Evolutionary conservation across 2,797 vertebrate genomes (phyloP).

Genomic region (Lerista edwardsae): DNA sequence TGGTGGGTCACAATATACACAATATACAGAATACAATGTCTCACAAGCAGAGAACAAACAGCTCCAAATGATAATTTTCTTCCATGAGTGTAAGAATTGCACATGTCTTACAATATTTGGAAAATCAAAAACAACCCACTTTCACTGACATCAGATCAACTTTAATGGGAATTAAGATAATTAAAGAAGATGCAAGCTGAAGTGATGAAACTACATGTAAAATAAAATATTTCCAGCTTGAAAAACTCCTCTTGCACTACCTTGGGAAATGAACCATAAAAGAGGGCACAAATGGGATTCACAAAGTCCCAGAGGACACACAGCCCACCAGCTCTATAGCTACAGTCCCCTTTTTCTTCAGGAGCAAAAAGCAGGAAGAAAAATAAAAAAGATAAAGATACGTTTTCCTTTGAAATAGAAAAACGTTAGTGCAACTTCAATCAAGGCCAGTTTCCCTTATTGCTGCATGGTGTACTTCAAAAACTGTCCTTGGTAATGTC

Average conservation of each 20-base stretch:
- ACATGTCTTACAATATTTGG: neutral
- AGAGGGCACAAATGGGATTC: neutral
- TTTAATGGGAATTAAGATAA: neutral
- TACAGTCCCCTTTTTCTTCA: constrained; percentile 57
- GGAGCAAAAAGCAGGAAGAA: constrained; percentile 31
- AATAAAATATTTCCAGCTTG: constrained; percentile 31
- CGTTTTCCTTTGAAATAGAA: constrained; percentile 59
- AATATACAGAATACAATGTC: neutral
- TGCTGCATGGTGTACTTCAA: constrained; percentile 55
- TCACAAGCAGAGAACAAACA: neutral
- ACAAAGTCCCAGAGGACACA: constrained; percentile 46
- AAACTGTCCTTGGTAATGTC: constrained; percentile 65
- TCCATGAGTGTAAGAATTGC: neutral
- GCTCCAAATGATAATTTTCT: too few species aligned
- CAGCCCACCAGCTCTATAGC: constrained; percentile 56
- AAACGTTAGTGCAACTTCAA: constrained; percentile 53
- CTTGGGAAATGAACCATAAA: constrained; percentile 58
- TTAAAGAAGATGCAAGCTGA: neutral
- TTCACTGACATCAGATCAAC: neutral
- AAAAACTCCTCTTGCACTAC: constrained; percentile 55
- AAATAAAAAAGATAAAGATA: constrained; percentile 21
- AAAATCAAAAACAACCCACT: neutral
- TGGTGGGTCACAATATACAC: neutral
- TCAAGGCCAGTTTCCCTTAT: constrained; percentile 67
- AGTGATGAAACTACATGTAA: neutral